Evolutionary conservation across 2,888 invertebrate species (phyloP).

Genomic region (Allophyes oxyacanthae): DNA sequence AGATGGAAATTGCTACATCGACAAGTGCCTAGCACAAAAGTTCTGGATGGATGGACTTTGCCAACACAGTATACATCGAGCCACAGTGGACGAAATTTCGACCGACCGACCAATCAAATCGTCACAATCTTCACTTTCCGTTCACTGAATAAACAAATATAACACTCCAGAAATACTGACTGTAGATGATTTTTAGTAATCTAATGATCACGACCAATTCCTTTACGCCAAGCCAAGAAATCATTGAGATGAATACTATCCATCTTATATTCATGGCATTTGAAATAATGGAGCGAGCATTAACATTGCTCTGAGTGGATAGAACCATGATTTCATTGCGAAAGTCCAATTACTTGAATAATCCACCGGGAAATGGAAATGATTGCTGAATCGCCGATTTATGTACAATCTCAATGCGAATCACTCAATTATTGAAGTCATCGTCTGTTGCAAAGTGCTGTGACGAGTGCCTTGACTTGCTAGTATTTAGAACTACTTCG

Average conservation of each 20-base stretch:
- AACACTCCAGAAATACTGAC: no score
- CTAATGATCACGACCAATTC: not conserved
- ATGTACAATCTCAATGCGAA: slow-evolving; percentile 42
- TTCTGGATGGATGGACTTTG: no score
- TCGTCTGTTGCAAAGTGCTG: slow-evolving; percentile 25
- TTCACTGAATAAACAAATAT: no score
- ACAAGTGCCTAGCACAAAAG: no score
- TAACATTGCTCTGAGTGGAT: slow-evolving; percentile 43
- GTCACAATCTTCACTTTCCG: no score
- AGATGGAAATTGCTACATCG: no score
- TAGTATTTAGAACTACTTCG: slow-evolving; percentile 3
- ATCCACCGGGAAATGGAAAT: slow-evolving; percentile 47
- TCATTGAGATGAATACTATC: not conserved
- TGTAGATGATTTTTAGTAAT: no score
- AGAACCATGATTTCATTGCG: slow-evolving; percentile 41
- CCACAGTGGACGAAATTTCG: no score
- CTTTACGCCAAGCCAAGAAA: not conserved
- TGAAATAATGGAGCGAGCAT: slow-evolving; percentile 39
- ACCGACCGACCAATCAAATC: no score
- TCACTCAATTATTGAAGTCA: slow-evolving; percentile 49
- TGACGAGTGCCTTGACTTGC: slow-evolving; percentile 9
- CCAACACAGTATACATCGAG: no score
- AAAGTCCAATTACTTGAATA: slow-evolving; percentile 42
- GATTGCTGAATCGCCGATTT: slow-evolving; percentile 53
- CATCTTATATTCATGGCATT: slow-evolving; percentile 30